These are phyloP conservation scores for Bombus superbus DNA, from an alignment of 1,140 invertebrate genomes.

Conservation along the genomic window DNA sequence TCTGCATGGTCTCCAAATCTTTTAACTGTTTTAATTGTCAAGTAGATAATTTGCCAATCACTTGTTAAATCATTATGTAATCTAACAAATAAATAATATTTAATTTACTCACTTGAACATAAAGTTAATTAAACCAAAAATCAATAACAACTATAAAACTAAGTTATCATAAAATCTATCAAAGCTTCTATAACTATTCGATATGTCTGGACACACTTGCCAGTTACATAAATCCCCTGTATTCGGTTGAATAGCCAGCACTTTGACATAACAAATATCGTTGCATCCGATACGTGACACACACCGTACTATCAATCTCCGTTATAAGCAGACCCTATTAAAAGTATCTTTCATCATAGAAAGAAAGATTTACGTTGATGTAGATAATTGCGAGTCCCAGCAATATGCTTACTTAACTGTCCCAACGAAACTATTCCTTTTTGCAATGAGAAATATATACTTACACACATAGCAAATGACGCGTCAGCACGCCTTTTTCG, in stretches of 20 bases:
- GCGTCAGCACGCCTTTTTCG: slow-evolving; percentile 38
- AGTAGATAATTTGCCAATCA: not conserved
- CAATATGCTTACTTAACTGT: not conserved
- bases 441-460: slow-evolving; percentile 34
- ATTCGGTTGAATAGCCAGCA: not conserved
- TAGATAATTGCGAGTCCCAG: slow-evolving; percentile 9
- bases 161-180: not conserved
- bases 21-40: not conserved
- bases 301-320: not conserved
- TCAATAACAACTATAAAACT: not conserved
- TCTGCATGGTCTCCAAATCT: not conserved
- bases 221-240: not conserved
- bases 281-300: not conserved
- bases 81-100: not conserved
- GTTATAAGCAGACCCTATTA: not conserved
- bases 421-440: not conserved
- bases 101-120: not conserved
- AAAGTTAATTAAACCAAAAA: not conserved
- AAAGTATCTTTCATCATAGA: slow-evolving; percentile 25
- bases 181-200: not conserved
- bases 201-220: not conserved
- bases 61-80: no score
- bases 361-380: slow-evolving; percentile 49
- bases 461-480: not conserved
- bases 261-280: not conserved